phyloP scores from a whole-genome alignment of 2,888 invertebrate genomes.

The Drosophila barbarae region DNA sequence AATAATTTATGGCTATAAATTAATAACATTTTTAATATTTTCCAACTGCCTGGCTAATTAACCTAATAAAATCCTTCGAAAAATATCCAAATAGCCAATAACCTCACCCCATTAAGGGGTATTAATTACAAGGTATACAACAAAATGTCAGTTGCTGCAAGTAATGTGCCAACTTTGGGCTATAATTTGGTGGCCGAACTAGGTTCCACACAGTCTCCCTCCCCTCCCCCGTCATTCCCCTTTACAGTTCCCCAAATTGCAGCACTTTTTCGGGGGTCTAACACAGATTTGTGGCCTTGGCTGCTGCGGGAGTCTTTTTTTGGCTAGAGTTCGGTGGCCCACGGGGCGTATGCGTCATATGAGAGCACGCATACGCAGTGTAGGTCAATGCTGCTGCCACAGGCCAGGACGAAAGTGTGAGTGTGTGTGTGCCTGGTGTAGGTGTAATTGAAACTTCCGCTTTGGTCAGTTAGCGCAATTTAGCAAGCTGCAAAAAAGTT shows the following conservation, averaged over 20 bases:
- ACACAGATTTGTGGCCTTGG: constrained; percentile 71
- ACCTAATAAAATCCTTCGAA: background rate
- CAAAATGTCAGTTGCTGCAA: constrained; percentile 55
- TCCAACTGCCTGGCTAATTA: background rate
- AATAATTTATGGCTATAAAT: background rate
- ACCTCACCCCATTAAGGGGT: constrained; percentile 47
- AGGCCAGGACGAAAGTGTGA: background rate
- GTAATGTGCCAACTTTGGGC: constrained; percentile 69
- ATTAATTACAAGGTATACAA: constrained; percentile 48
- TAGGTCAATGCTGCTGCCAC: constrained; percentile 60
- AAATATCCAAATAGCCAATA: background rate
- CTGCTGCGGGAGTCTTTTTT: constrained; percentile 12
- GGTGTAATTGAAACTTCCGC: constrained; percentile 72
- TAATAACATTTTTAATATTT: too few species aligned
- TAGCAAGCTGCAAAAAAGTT: constrained; percentile 73
- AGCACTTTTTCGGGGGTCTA: constrained; percentile 45
- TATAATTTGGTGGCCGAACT: constrained; percentile 60
- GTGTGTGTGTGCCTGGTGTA: constrained; percentile 38
- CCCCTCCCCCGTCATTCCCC: background rate
- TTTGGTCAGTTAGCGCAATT: constrained; percentile 75
- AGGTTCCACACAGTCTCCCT: background rate
- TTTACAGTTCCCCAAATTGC: background rate
- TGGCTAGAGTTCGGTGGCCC: constrained; percentile 35
- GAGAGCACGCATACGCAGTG: constrained; percentile 63
- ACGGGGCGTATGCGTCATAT: constrained; percentile 68